Percentiles rank a stretch among this genome's conserved stretches.
phyloP scores from a whole-genome alignment of 2,113 vertebrate genomes.

The Bolborhynchus lineola region DNA sequence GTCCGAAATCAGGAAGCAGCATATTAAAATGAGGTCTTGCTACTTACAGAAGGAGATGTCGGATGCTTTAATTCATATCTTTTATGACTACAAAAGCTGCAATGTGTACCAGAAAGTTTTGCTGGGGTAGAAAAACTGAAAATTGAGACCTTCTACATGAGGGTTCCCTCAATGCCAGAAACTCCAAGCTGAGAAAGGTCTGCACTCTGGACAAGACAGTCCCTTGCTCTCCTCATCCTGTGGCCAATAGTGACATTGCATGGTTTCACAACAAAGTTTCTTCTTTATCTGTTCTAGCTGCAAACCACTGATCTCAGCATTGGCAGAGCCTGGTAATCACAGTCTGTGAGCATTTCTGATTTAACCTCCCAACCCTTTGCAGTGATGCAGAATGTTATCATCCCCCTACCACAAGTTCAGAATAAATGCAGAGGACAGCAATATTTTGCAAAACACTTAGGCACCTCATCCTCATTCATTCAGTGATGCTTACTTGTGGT shows the following conservation, averaged over 20 bases:
- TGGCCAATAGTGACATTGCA: background rate
- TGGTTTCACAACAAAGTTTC: background rate
- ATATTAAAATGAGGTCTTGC: slow-evolving; percentile 23
- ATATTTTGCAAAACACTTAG: background rate
- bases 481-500: background rate
- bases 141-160: background rate
- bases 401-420: background rate
- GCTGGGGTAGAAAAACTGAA: background rate
- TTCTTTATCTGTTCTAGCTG: background rate
- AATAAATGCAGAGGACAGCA: background rate
- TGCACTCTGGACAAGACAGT: background rate
- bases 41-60: background rate
- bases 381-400: background rate
- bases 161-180: background rate
- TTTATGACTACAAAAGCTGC: background rate
- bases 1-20: slow-evolving; percentile 38
- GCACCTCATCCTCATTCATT: background rate
- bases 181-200: background rate
- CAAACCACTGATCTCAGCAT: background rate
- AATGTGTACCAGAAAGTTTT: background rate
- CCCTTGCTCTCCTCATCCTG: background rate
- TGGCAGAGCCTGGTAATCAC: background rate
- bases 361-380: background rate
- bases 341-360: background rate
- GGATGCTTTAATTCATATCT: background rate